These are phyloP conservation scores for Cyclophora punctaria DNA, from an alignment of 2,888 invertebrate genomes.

Conservation along the genomic window DNA sequence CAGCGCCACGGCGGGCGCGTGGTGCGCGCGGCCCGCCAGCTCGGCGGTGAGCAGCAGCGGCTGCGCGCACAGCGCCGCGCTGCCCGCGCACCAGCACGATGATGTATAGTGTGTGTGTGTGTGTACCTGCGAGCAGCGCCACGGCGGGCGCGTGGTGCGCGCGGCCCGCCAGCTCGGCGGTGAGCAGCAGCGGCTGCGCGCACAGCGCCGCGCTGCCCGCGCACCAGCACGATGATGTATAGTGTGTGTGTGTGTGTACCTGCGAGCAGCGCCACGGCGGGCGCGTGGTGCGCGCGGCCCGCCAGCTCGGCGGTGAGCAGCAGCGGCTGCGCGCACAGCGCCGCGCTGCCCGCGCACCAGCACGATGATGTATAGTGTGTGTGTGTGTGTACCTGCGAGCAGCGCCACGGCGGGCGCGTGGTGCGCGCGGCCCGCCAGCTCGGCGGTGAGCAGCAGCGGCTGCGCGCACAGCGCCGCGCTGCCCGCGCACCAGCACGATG, in stretches of 20 bases:
- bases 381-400: conserved; percentile 78
- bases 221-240: conserved; percentile 79
- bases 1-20: conserved; percentile 79
- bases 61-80: conserved; percentile 82
- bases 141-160: conserved; percentile 79
- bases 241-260: no score
- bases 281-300: conserved; percentile 76
- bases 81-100: conserved; percentile 79
- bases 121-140: conserved; percentile 78
- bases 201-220: conserved; percentile 81
- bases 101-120: no score
- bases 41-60: conserved; percentile 82
- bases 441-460: conserved; percentile 81
- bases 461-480: conserved; percentile 83
- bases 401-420: conserved; percentile 80
- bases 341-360: conserved; percentile 82
- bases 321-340: conserved; percentile 81
- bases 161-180: conserved; percentile 79
- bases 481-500: no score
- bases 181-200: conserved; percentile 80
- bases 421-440: conserved; percentile 77
- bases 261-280: conserved; percentile 80
- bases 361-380: no score
- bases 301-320: conserved; percentile 82
- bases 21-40: conserved; percentile 76